Evolutionary conservation across 2,797 vertebrate genomes (phyloP).

Genomic region (Acanthurus lineatus): DNA sequence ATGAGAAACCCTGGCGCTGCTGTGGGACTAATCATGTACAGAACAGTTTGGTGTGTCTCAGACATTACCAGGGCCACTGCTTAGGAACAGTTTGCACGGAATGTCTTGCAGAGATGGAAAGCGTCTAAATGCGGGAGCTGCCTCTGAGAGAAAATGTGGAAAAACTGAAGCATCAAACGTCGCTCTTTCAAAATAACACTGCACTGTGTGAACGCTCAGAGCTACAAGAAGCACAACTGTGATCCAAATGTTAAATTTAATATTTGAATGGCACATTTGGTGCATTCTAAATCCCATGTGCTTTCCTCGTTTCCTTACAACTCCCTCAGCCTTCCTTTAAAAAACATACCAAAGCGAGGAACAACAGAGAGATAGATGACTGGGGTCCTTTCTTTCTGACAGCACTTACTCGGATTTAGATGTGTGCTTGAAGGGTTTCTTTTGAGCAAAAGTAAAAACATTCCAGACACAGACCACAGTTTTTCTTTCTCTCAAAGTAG

Average conservation of each 20-base stretch:
- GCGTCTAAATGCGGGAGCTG: slow-evolving; percentile 32
- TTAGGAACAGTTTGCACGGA: slow-evolving; percentile 7
- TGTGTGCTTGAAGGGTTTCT: slow-evolving; percentile 24
- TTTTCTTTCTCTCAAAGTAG: slow-evolving; percentile 51
- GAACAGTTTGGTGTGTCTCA: not conserved
- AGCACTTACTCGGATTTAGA: not conserved
- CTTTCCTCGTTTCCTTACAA: not conserved
- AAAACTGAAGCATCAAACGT: slow-evolving; percentile 38
- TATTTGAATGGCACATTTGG: slow-evolving; percentile 25
- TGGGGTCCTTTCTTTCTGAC: not conserved
- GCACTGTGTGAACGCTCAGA: not conserved
- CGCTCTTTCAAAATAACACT: slow-evolving; percentile 20
- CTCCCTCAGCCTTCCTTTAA: slow-evolving; percentile 7
- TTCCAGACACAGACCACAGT: slow-evolving; percentile 53
- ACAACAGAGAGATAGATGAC: slow-evolving; percentile 5
- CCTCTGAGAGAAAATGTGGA: slow-evolving; percentile 38
- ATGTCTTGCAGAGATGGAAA: slow-evolving; percentile 44
- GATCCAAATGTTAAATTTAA: slow-evolving; percentile 35
- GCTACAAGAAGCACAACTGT: not conserved
- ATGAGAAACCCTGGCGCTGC: not conserved
- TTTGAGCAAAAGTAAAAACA: slow-evolving; percentile 60
- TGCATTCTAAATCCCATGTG: slow-evolving; percentile 13
- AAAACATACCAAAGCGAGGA: slow-evolving; percentile 1
- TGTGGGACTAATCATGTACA: slow-evolving; percentile 7
- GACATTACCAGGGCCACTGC: slow-evolving; percentile 10